Percentiles rank a stretch among this genome's conserved stretches.
These are phyloP conservation scores for Eristalinus sepulchralis DNA, from an alignment of 2,888 invertebrate species.

Conservation along the genomic window DNA sequence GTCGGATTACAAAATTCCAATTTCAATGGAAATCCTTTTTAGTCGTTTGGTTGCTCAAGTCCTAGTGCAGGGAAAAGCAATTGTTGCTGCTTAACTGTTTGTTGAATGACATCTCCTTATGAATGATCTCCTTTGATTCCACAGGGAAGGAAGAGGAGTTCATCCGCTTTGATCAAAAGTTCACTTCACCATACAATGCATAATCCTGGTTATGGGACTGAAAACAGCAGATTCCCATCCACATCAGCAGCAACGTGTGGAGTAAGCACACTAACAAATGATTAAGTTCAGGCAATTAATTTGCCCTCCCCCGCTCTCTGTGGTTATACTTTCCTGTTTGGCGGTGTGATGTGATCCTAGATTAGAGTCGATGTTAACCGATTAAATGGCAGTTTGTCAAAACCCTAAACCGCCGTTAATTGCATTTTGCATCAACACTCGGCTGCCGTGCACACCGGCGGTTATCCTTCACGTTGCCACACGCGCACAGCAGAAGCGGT, in stretches of 20 bases:
- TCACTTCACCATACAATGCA: too few relatives aligned
- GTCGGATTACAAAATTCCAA: too few relatives aligned
- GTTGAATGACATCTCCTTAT: too few relatives aligned
- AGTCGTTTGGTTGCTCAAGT: too few relatives aligned
- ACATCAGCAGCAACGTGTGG: background rate
- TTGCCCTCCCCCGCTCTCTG: background rate
- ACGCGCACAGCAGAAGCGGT: background rate
- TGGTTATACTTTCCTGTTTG: background rate
- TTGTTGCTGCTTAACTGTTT: too few relatives aligned
- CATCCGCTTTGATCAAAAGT: too few relatives aligned
- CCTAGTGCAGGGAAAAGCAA: too few relatives aligned
- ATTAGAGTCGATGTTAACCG: background rate
- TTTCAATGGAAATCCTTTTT: too few relatives aligned
- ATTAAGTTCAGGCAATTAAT: background rate
- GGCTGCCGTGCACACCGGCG: background rate
- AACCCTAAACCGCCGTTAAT: constrained; percentile 11
- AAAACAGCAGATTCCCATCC: background rate
- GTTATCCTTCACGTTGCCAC: background rate
- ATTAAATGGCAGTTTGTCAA: background rate
- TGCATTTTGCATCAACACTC: constrained; percentile 17
- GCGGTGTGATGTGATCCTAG: background rate
- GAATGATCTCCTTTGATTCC: too few relatives aligned
- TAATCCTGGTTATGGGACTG: too few relatives aligned
- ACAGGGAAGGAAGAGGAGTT: too few relatives aligned
- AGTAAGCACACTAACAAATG: background rate